phyloP scores from a whole-genome alignment of 2,113 vertebrate species.

The Astur gentilis region DNA sequence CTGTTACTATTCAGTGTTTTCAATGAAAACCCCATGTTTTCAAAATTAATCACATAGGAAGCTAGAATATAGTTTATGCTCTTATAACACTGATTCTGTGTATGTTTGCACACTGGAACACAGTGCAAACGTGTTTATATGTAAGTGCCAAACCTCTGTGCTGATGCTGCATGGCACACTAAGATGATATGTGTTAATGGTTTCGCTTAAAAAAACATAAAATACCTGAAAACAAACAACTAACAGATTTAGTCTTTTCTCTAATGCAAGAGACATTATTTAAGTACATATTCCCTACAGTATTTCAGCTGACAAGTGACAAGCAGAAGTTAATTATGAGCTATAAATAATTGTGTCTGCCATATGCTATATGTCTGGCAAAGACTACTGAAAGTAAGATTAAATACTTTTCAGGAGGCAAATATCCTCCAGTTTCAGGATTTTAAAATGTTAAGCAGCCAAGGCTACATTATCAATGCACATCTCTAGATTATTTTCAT shows the following conservation, averaged over 20 bases:
- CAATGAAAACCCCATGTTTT: background rate
- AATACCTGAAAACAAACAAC: background rate
- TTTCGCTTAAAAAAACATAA: background rate
- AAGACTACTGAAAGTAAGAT: background rate
- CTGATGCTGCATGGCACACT: background rate
- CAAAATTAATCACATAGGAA: background rate
- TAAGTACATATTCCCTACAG: background rate
- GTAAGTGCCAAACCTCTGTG: background rate
- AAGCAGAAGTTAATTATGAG: conserved; percentile 13
- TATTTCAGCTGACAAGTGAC: conserved; percentile 23
- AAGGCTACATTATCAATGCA: background rate
- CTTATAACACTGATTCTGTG: background rate
- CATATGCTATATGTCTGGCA: conserved; percentile 33
- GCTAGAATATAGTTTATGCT: background rate
- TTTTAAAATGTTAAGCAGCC: conserved; percentile 26
- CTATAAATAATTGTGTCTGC: conserved; percentile 26
- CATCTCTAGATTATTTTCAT: background rate
- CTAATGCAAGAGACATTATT: background rate
- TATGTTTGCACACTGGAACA: background rate
- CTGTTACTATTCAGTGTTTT: background rate
- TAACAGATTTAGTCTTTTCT: background rate
- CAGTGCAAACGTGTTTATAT: background rate
- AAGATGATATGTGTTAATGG: background rate
- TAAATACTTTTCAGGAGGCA: conserved; percentile 4
- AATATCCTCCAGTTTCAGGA: background rate